Evolutionary conservation across 2,113 vertebrate genomes (phyloP), one percentile per base, ranked within the genome.

Genomic region (Polyodon spathula): DNA sequence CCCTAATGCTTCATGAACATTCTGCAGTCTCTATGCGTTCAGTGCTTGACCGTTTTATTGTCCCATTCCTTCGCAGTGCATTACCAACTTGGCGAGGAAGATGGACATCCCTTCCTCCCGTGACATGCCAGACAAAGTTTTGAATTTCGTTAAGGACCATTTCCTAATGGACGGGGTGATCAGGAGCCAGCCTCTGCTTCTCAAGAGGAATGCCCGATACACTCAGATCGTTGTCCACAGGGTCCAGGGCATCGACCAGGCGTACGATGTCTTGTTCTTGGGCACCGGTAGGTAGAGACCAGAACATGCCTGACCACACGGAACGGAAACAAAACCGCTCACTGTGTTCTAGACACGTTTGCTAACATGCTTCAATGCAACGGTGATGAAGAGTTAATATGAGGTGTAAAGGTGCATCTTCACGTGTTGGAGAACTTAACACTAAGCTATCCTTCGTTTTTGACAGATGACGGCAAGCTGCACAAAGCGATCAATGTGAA

Each of bases 61-160:
- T 6, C 37, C 1, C 43, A 74, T 43, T 54, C 54, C 59, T 64
- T 53, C 37, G 0, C 77, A 98, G 95, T 97, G 95, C 66, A 92
- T 97, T 78, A 93, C 86, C 43, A 89, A 88, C 41, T 75, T 73
- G 4, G 84, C 84, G 2, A 88, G 91, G 43, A 78, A 85, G 44
- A 77, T 86, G 72, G 89, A 78, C 75, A 94, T 98, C 76, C 77
- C 71, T 58, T 95, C 93, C 0, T 97, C 95, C 0, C 84, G 97
- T 56, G 91, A 95, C 75, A 93, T 97, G 86, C 95, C 95, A 0
- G 95, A 98, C 78, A 91, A 93, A 7, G 95, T 96, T 73, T 81
- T 97, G 61, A 94, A 97, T 80, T 98, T 97, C 46, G 84, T 97
- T 70, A 98, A 98, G 78, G 93, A 98, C 76, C 95, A 97, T 74